Conservation (phyloP, 1,140 invertebrate species). For the Teleopsis dalmanni region DNA sequence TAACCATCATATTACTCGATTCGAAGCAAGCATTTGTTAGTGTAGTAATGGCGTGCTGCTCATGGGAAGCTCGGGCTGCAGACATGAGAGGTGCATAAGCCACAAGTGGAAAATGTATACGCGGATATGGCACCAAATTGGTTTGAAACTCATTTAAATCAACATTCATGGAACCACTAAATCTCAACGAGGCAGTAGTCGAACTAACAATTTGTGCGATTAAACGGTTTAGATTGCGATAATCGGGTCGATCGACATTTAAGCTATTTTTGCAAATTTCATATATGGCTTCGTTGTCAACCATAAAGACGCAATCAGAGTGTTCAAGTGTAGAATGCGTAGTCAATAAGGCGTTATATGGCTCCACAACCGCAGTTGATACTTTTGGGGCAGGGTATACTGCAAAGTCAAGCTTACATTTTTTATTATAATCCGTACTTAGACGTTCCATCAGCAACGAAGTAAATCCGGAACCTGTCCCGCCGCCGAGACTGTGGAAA, state of each 20-base stretch:
- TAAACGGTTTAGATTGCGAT: slow-evolving; percentile 67
- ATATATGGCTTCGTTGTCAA: slow-evolving; percentile 81
- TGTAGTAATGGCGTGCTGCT: slow-evolving; percentile 60
- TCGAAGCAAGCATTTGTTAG: slow-evolving; percentile 75
- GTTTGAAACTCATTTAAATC: slow-evolving; percentile 78
- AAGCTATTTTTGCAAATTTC: slow-evolving; percentile 67
- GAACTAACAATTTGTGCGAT: slow-evolving; percentile 64
- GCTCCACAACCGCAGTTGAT: slow-evolving; percentile 77
- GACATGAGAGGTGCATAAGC: slow-evolving; percentile 72
- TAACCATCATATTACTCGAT: slow-evolving; percentile 73
- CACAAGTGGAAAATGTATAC: slow-evolving; percentile 69
- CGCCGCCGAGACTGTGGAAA: slow-evolving; percentile 75
- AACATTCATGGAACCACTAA: slow-evolving; percentile 75
- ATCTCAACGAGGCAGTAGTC: slow-evolving; percentile 72
- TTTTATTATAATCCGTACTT: slow-evolving; percentile 56
- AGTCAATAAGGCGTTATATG: slow-evolving; percentile 75
- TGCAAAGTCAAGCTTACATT: slow-evolving; percentile 62
- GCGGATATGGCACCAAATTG: slow-evolving; percentile 64
- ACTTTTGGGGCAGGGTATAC: slow-evolving; percentile 70
- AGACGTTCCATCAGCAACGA: slow-evolving; percentile 60
- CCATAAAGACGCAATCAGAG: slow-evolving; percentile 74
- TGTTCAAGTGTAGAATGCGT: slow-evolving; percentile 70
- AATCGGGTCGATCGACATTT: slow-evolving; percentile 63
- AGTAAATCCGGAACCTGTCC: slow-evolving; percentile 67
- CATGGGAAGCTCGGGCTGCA: slow-evolving; percentile 62